A percentile compares a stretch with the other conserved stretches of the same genome.
These are phyloP conservation scores for Brevimyrus niger DNA, from an alignment of 2,113 vertebrate species.

Conservation along the genomic window DNA sequence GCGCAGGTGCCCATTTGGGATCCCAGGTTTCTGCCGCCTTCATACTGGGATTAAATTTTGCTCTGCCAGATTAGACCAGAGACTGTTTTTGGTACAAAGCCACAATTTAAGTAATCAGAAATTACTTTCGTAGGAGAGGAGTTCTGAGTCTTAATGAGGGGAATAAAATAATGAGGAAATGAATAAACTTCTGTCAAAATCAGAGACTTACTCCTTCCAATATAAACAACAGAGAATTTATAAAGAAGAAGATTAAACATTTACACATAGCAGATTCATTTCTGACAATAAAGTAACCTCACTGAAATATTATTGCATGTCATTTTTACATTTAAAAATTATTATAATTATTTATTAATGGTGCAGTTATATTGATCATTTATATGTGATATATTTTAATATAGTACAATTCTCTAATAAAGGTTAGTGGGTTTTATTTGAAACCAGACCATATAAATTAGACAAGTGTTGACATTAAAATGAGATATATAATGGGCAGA, in stretches of 20 bases:
- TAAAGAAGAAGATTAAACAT: neutral
- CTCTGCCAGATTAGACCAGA: conserved; percentile 34
- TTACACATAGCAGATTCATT: neutral
- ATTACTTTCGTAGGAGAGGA: neutral
- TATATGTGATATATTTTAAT: neutral
- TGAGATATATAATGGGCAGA: neutral
- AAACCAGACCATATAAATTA: neutral
- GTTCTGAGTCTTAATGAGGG: neutral
- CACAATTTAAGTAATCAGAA: neutral
- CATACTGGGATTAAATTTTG: conserved; percentile 3
- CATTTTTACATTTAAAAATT: neutral
- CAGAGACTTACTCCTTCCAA: neutral
- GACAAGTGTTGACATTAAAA: neutral
- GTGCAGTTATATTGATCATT: neutral
- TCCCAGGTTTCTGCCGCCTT: neutral
- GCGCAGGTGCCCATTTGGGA: conserved; percentile 30
- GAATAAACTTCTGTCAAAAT: neutral
- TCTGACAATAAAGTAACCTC: neutral
- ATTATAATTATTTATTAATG: conserved; percentile 2
- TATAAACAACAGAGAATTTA: neutral
- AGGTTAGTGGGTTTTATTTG: neutral
- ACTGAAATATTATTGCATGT: neutral
- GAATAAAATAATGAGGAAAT: neutral
- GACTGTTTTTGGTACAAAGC: conserved; percentile 4
- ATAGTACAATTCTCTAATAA: neutral